Base-by-base conservation (phyloP, 2,888 invertebrate genomes). In the Allygus modestus region DNA sequence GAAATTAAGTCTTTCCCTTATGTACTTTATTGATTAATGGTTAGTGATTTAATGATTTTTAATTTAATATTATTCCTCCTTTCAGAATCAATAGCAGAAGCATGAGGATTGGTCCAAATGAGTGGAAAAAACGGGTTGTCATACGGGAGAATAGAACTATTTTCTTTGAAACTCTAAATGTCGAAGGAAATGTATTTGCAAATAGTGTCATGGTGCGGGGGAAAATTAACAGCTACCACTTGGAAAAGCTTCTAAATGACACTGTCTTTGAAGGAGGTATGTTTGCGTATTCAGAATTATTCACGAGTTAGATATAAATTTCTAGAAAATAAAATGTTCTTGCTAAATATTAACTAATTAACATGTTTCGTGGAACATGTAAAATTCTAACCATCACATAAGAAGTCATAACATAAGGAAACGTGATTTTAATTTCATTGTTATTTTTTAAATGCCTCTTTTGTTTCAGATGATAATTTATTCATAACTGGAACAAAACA, bases 211-310 rank as follows among this genome's bases (percentile, higher is more conserved):
- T n/a, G 31, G 54, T 79, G 4, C 51, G 58, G 31, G 79, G 79
- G n/a, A 26, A n/a, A 15, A 58, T 79, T 1, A 79, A 79, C 31
- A 11, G 26, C 20, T 37, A 79, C 17, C 9, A 54, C 28, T 37
- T 79, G 37, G 79, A 79, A 37, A 54, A 51, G 4, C 58, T 79
- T 2, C 11, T 79, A n/a, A 20, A 58, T 31, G 79, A 79, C 37
- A 33, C 79, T 20, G 79, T 37, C n/a, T 79, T 33, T 31, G 31
- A 79, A 4, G 79, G 23, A 20, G 58, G 79, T 79, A 79, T 31
- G 79, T 77, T 2, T 69, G 23, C 2, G 20, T 15, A 7, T 4
- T 4, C 37, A 37, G 9, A n/a, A n/a, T n/a, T n/a, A n/a, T n/a
- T n/a, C n/a, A n/a, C n/a, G n/a, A n/a, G n/a, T n/a, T n/a, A n/a